Percentiles rank a stretch among this genome's conserved stretches.
Evolutionary conservation across 2,113 vertebrate genomes (phyloP).

Genomic region (Acrocephalus kingi): DNA sequence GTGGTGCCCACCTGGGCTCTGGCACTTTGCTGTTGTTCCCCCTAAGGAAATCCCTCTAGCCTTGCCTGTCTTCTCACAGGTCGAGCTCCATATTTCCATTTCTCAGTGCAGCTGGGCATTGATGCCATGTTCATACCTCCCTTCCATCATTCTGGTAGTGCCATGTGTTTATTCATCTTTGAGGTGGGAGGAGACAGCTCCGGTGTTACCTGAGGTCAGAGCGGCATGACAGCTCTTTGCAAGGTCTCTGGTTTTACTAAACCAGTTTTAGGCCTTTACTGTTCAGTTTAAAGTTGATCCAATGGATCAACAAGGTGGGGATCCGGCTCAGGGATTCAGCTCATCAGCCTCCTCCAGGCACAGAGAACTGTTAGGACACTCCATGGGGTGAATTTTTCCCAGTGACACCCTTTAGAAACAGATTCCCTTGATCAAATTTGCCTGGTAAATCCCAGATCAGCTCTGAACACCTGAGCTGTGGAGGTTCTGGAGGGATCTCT

Average conservation of each 20-base stretch:
- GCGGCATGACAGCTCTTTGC: neutral
- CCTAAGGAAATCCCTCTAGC: neutral
- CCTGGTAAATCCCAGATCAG: neutral
- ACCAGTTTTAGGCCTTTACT: neutral
- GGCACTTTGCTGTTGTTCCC: neutral
- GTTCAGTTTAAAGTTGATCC: neutral
- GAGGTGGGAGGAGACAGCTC: neutral
- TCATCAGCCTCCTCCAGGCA: neutral
- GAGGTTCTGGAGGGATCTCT: neutral
- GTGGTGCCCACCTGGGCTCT: rapidly evolving
- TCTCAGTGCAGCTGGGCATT: neutral
- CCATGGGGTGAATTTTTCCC: neutral
- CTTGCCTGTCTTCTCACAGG: neutral
- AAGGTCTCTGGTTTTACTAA: neutral
- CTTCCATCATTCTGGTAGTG: neutral
- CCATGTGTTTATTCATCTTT: neutral
- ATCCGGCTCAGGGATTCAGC: rapidly evolving
- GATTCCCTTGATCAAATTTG: neutral
- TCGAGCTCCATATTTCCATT: neutral
- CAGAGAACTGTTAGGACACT: neutral
- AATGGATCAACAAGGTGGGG: neutral
- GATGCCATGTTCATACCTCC: rapidly evolving
- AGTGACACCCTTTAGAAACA: neutral
- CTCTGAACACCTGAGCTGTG: neutral
- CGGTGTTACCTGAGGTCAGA: neutral